phyloP scores from a whole-genome alignment of 2,888 invertebrate species.

The Pristionchus mayeri region DNA sequence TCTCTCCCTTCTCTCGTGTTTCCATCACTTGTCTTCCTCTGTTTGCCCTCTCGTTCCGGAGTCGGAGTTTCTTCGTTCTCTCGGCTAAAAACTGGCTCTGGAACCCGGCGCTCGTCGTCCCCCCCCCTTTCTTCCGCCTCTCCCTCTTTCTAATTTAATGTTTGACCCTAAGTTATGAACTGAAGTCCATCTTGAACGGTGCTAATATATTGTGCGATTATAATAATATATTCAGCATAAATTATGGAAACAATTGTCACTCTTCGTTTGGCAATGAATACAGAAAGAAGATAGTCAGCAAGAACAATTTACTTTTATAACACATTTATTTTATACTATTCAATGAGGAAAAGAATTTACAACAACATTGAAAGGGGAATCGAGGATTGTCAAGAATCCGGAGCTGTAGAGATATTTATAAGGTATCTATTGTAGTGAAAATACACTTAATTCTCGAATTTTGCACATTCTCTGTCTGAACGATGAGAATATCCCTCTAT shows the following conservation, averaged over 20 bases:
- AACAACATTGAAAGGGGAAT: too few relatives aligned
- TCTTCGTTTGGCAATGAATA: too few relatives aligned
- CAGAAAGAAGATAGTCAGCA: too few relatives aligned
- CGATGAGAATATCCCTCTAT: too few relatives aligned
- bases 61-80: conserved; percentile 16
- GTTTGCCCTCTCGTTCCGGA: conserved; percentile 3
- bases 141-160: conserved; percentile 11
- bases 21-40: conserved; percentile 14
- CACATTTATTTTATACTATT: too few relatives aligned
- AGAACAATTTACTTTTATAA: too few relatives aligned
- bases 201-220: conserved; percentile 40
- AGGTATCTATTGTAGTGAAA: too few relatives aligned
- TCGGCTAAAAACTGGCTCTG: conserved; percentile 16
- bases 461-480: too few relatives aligned
- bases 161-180: conserved; percentile 32
- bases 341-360: too few relatives aligned
- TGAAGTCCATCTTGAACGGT: conserved; percentile 26
- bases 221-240: conserved; percentile 47
- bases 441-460: too few relatives aligned
- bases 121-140: not conserved
- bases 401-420: too few relatives aligned
- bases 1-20: not conserved
- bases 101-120: conserved; percentile 23
- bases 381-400: too few relatives aligned
- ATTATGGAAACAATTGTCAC: conserved; percentile 34